phyloP scores from a whole-genome alignment of 1,140 invertebrate species.

The Aporrectodea caliginosa region DNA sequence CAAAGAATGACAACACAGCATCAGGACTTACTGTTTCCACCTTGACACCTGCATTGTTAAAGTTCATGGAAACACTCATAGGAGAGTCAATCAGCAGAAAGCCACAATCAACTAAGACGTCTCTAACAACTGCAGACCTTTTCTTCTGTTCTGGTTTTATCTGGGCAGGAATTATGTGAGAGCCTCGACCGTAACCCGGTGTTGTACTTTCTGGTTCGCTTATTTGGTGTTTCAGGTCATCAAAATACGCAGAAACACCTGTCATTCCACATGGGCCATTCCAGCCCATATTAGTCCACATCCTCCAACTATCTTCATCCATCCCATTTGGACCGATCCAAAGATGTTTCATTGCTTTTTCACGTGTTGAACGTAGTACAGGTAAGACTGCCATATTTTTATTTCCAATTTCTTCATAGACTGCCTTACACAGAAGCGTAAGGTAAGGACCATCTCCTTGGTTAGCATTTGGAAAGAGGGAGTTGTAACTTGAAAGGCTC shows the following conservation, averaged over 20 bases:
- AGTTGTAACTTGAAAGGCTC: neutral
- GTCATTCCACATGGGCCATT: neutral
- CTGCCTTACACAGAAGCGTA: neutral
- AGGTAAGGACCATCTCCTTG: neutral
- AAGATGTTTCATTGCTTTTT: neutral
- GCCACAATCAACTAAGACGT: slow-evolving; percentile 13
- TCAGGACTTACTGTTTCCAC: slow-evolving; percentile 14
- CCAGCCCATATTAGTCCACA: neutral
- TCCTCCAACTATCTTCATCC: neutral
- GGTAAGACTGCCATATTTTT: neutral
- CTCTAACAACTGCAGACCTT: neutral
- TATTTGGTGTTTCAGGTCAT: neutral
- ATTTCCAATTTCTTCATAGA: neutral
- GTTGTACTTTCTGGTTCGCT: neutral
- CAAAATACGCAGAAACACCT: neutral
- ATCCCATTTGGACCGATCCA: neutral
- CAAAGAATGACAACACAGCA: neutral
- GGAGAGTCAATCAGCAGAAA: slow-evolving; percentile 25
- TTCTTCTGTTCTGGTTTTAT: neutral
- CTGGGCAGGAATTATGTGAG: neutral
- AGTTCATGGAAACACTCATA: slow-evolving; percentile 4
- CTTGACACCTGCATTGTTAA: slow-evolving; percentile 15
- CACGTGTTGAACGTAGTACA: neutral
- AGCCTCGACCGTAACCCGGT: neutral
- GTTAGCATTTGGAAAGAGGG: neutral